Base-by-base conservation (phyloP, 1,140 invertebrate species). In the Brachionus asplanchnoidis region DNA sequence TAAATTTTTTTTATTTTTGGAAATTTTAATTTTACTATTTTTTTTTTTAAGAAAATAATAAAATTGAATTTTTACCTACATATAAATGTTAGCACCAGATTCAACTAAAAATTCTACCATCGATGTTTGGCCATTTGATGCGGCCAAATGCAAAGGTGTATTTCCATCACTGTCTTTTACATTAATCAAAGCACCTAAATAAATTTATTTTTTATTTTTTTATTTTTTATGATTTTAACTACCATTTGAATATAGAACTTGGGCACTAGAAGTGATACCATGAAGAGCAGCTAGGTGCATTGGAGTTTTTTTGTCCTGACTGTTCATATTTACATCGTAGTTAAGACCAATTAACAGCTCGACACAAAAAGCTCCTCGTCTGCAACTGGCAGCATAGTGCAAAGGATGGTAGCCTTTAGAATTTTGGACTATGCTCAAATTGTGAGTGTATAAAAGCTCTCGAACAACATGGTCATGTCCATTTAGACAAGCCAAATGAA, bases 211-310 rank as follows among this genome's bases (percentile, higher is more conserved):
- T n/a, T n/a, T 1, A n/a, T 42, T 70, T 66, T 3, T 40, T 14
- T 70, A 0, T 1, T 2, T 40, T 32, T 83, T 78, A 17, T 68
- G 1, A 42, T 23, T 36, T 42, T 17, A 6, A 1, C n/a, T 28
- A 78, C 75, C 79, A 65, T 82, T 82, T 88, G 32, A 91, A 91
- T 42, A 92, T 32, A 93, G 88, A 56, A 90, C 91, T 88, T 93
- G 92, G 36, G 92, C 93, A 68, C 92, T 88, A 2, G 92, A 92
- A 87, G 93, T 93, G 87, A 92, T 89, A 40, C 93, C 92, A 88
- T 93, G 92, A 85, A 93, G 90, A 11, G 92, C 92, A 12, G 92
- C 92, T 92, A 93, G 92, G 86, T 93, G 93, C 23, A 93, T 88
- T 7, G 93, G 91, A n/a, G 92, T 93, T 73, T 92, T 89, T 2